A percentile compares a stretch with the other conserved stretches of the same genome.
These are phyloP conservation scores for Anoplopoma fimbria DNA, from an alignment of 2,113 vertebrate genomes.

Conservation along the genomic window DNA sequence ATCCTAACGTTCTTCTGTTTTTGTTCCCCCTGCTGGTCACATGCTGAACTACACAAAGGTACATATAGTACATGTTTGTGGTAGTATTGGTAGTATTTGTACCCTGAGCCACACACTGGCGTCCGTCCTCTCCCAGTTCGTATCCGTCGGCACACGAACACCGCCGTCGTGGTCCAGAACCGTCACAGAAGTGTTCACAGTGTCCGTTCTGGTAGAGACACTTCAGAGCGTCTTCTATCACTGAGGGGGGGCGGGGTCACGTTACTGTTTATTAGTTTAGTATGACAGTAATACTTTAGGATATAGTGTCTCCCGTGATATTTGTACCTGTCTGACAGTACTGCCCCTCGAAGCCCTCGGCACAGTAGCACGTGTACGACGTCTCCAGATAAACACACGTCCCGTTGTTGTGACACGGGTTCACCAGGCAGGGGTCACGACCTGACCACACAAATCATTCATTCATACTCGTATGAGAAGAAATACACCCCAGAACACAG, in stretches of 20 bases:
- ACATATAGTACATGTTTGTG: neutral
- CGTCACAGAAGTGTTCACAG: constrained; percentile 91
- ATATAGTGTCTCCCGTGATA: no score
- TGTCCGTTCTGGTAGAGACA: constrained; percentile 88
- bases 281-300: no score
- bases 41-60: neutral
- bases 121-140: constrained; percentile 75
- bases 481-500: no score
- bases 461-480: no score
- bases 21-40: neutral
- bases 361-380: constrained; percentile 69
- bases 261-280: no score
- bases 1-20: no score
- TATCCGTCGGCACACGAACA: constrained; percentile 88
- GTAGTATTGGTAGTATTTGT: constrained; percentile 4
- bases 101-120: constrained; percentile 87
- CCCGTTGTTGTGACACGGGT: constrained; percentile 77
- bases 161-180: constrained; percentile 46
- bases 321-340: constrained; percentile 78
- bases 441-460: no score
- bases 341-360: constrained; percentile 72
- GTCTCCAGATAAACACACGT: constrained; percentile 53
- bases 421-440: constrained; percentile 64
- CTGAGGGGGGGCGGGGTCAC: no score
- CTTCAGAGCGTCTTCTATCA: constrained; percentile 75